These are phyloP conservation scores for Leptinotarsa lineolata DNA, from an alignment of 1,140 invertebrate genomes.

Conservation along the genomic window DNA sequence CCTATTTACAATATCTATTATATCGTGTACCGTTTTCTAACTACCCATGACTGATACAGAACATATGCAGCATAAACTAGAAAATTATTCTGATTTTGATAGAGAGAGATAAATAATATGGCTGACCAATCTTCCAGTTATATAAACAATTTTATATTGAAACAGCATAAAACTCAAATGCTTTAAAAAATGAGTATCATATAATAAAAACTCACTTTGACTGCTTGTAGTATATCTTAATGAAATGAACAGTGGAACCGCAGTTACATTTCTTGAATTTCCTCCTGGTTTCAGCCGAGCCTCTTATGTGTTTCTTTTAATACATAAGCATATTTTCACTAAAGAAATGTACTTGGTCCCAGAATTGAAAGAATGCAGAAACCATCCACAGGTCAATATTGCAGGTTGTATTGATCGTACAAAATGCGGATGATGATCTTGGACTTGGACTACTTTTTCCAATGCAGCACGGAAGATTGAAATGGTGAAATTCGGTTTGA, in stretches of 20 bases:
- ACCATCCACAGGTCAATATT: not conserved
- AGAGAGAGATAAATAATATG: no score
- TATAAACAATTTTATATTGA: conserved; percentile 1
- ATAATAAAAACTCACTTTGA: not conserved
- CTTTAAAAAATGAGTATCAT: not conserved
- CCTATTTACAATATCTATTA: no score
- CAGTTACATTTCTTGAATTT: not conserved
- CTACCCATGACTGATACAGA: no score
- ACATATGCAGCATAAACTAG: no score
- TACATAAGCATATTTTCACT: not conserved
- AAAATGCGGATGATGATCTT: not conserved
- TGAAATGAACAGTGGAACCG: not conserved
- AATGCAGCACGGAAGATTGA: no score
- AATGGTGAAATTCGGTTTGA: no score
- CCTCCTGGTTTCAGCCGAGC: not conserved
- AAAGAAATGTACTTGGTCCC: not conserved
- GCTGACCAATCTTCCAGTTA: conserved; percentile 4
- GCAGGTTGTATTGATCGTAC: not conserved
- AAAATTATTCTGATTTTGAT: no score
- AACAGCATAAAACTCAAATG: conserved; percentile 11
- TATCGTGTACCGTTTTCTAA: no score
- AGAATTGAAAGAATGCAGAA: conserved; percentile 1
- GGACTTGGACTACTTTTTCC: no score
- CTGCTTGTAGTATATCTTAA: not conserved
- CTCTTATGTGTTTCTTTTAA: not conserved